Evolutionary conservation across 37 sponge, comb jelly and placozoan species (phyloP).

Genomic region (Beroe ovata): DNA sequence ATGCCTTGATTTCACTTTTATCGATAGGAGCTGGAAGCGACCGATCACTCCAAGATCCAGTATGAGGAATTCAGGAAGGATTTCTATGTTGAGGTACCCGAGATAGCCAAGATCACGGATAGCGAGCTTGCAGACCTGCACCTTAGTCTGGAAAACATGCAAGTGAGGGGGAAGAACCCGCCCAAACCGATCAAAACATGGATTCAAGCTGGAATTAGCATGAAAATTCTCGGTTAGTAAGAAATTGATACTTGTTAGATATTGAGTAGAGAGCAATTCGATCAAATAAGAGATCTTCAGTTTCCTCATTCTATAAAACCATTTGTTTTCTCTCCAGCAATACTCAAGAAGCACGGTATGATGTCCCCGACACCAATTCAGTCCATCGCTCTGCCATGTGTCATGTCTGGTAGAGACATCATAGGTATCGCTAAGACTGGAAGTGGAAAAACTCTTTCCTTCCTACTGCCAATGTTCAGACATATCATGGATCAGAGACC

Average conservation of each 20-base stretch:
- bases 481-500: slow-evolving; percentile 91
- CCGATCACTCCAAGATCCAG: slow-evolving; percentile 82
- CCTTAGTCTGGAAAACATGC: slow-evolving; percentile 79
- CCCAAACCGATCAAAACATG: slow-evolving; percentile 94
- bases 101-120: slow-evolving; percentile 86
- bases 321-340: not conserved
- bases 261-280: too few relatives aligned
- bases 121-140: slow-evolving; percentile 79
- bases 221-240: slow-evolving; percentile 69
- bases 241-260: too few relatives aligned
- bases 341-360: slow-evolving; percentile 76
- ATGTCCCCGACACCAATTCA: slow-evolving; percentile 97
- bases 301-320: not conserved
- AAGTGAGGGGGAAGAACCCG: slow-evolving; percentile 89
- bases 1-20: not conserved
- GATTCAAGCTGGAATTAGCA: slow-evolving; percentile 88
- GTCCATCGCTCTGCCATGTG: slow-evolving; percentile 90
- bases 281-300: too few relatives aligned
- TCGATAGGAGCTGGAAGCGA: slow-evolving; percentile 83
- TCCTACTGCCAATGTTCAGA: slow-evolving; percentile 90
- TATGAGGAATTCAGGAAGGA: slow-evolving; percentile 85
- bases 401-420: slow-evolving; percentile 95
- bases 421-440: slow-evolving; percentile 97
- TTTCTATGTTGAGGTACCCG: slow-evolving; percentile 97
- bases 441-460: slow-evolving; percentile 98